Percentiles rank a stretch among this genome's conserved stretches.
phyloP scores from a whole-genome alignment of 2,888 invertebrate genomes.

The Teleiodes luculella region DNA sequence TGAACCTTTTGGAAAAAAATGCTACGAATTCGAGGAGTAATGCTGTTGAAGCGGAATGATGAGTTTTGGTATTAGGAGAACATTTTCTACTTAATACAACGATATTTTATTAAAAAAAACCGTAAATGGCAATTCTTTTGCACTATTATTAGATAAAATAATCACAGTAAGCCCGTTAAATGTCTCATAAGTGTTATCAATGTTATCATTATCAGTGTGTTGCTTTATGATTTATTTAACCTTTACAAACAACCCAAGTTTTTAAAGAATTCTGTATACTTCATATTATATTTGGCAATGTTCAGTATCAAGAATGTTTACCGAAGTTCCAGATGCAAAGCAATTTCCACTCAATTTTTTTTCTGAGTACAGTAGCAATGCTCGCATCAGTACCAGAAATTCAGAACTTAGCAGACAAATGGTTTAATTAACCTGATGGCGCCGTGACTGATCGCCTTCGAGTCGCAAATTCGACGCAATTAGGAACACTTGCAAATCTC shows the following conservation, averaged over 20 bases:
- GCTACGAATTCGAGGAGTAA: conserved; percentile 40
- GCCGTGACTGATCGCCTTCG: conserved; percentile 71
- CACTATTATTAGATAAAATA: too few relatives aligned
- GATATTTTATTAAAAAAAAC: too few relatives aligned
- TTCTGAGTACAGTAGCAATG: conserved; percentile 24
- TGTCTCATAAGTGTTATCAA: too few relatives aligned
- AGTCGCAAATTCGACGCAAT: conserved; percentile 71
- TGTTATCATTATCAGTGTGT: too few relatives aligned
- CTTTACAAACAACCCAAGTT: too few relatives aligned
- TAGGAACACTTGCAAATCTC: conserved; percentile 77
- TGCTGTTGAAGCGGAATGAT: conserved; percentile 38
- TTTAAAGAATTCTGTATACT: too few relatives aligned
- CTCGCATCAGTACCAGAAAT: conserved; percentile 49
- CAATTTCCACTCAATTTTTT: conserved; percentile 5
- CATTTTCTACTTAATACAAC: neutral
- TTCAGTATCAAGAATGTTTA: neutral
- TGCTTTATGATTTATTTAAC: too few relatives aligned
- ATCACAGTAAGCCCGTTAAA: too few relatives aligned
- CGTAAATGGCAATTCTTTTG: too few relatives aligned
- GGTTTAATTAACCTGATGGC: conserved; percentile 78
- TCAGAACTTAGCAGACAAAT: conserved; percentile 68
- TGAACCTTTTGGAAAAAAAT: conserved; percentile 61
- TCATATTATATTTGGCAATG: neutral
- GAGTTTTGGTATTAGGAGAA: conserved; percentile 30
- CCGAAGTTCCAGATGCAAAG: neutral